Percentiles rank a stretch among this genome's conserved stretches.
Evolutionary conservation across 1,140 invertebrate species (phyloP).

Genomic region (Brachionus rotundiformis): DNA sequence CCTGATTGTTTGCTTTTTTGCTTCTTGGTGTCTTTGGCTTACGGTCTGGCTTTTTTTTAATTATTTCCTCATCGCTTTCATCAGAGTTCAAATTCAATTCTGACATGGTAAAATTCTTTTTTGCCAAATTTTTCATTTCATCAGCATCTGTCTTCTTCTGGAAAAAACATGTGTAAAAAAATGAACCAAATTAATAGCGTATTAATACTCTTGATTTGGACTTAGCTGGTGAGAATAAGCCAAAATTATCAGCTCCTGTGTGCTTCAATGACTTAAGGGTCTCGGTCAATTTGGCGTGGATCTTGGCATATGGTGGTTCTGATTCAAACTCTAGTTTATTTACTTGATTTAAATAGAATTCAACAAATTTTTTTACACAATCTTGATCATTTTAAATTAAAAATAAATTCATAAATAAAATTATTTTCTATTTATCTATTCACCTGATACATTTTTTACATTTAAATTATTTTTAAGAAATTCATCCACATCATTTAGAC

Average conservation of each 20-base stretch:
- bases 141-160: background rate
- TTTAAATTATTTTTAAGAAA: conserved; percentile 26
- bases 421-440: background rate
- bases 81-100: background rate
- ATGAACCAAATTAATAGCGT: background rate
- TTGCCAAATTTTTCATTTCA: background rate
- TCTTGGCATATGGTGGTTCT: conserved; percentile 34
- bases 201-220: background rate
- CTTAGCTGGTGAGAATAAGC: background rate
- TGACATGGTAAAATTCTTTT: background rate
- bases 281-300: conserved; percentile 13
- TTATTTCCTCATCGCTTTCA: background rate
- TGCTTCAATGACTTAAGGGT: background rate
- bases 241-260: background rate
- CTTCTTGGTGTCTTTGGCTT: background rate
- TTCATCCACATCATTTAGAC: conserved; percentile 25
- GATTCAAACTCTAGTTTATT: conserved; percentile 48
- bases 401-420: background rate
- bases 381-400: no score
- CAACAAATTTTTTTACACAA: conserved; percentile 45
- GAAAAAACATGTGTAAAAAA: background rate
- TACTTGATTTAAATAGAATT: conserved; percentile 51
- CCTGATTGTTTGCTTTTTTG: background rate
- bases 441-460: conserved; percentile 49
- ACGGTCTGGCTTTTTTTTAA: background rate